These are phyloP conservation scores for Drosophila eohydei DNA, from an alignment of 2,888 invertebrate genomes.

Conservation along the genomic window DNA sequence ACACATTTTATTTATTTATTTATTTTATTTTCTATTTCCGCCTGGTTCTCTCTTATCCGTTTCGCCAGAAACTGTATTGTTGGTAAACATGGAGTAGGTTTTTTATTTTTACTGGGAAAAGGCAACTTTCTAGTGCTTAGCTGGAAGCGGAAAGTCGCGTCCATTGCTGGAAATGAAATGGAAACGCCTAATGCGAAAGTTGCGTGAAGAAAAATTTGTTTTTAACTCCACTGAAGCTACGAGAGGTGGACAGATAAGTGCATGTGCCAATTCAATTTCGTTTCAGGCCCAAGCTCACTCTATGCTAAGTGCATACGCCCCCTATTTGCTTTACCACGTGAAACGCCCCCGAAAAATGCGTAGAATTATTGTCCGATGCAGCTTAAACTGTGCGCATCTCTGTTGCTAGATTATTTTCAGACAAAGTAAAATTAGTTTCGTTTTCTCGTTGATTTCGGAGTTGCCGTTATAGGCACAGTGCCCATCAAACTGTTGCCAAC, in stretches of 20 bases:
- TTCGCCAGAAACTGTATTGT: neutral
- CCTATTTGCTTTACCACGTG: neutral
- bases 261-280: conserved; percentile 1
- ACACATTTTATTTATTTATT: neutral
- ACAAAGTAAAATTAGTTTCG: conserved; percentile 63
- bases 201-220: neutral
- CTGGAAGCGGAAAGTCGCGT: neutral
- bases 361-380: conserved; percentile 7
- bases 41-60: neutral
- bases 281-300: neutral
- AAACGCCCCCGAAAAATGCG: conserved; percentile 6
- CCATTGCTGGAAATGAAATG: neutral
- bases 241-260: neutral
- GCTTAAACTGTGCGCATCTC: conserved; percentile 6
- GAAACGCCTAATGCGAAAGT: neutral
- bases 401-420: conserved; percentile 38
- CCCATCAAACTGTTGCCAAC: conserved; percentile 17
- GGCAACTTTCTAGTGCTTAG: neutral
- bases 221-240: too few species aligned
- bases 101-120: neutral
- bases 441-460: conserved; percentile 62
- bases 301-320: conserved; percentile 10
- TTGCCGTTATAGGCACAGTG: conserved; percentile 25
- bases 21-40: neutral
- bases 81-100: neutral